Evolutionary conservation across 2,113 vertebrate species (phyloP), one percentile per base, ranked within the genome.

Genomic region (Pampusana beccarii): DNA sequence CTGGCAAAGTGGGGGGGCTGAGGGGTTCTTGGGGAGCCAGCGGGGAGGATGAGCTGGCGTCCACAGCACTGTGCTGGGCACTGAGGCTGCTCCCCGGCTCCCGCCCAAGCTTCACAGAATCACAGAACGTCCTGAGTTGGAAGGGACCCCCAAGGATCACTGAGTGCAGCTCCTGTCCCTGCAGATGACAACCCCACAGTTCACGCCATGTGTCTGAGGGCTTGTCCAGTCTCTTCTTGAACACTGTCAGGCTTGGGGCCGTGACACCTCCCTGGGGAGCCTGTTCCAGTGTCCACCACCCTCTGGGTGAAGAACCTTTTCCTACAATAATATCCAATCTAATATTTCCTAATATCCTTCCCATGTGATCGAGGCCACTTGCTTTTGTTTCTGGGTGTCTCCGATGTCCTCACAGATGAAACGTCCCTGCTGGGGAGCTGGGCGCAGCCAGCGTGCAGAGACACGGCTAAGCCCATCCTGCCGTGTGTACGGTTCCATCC

Each of bases 401-500:
- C 48, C 1, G 4, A 21, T 42, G 57, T 67, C 80, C 53, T 46
- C 53, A 4, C 1, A 26, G 56, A 44, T 42, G 18, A 71, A 38
- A 74, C 40, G 34, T 31, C 29, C 50, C 60, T 53, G 57, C 36
- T 6, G 5, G 29, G 75, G 46, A 74, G 51, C 19, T 70, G 82
- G 86, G 33, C 34, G 69, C 81, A 64, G 73, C 26, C 54, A 21
- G 48, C 0, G 3, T 75, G 38, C 53, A 40, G 51, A 82, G 60
- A 67, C 50, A 8, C 0, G 1, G 48, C 44, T 2, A 0, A 77
- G n/a, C 56, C 83, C 3, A 0, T 36, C 80, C 86, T 3, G 5
- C 1, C 3, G 34, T 0, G 23, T 4, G 61, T 2, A 0, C 1
- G 8, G 62, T 95, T 78, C 36, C 67, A 38, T 88, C 92, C 78